Evolutionary conservation across 1,140 invertebrate genomes (phyloP).

Genomic region (Aphelenchoides besseyi): DNA sequence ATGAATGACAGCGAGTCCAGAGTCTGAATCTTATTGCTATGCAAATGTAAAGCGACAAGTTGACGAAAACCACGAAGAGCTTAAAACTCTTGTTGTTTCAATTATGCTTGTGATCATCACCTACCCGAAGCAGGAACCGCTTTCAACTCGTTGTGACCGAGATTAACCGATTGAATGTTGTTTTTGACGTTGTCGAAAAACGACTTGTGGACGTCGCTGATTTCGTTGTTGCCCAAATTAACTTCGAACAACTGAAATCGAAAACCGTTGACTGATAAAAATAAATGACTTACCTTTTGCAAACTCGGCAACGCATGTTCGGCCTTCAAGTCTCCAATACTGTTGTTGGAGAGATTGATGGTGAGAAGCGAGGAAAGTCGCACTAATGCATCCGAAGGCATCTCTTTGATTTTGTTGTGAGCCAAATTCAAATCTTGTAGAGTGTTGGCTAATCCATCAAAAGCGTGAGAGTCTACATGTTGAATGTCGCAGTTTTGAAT

Average conservation of each 20-base stretch:
- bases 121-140: slow-evolving; percentile 59
- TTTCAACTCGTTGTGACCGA: slow-evolving; percentile 55
- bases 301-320: slow-evolving; percentile 51
- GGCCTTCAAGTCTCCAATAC: slow-evolving; percentile 48
- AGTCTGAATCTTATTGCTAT: slow-evolving; percentile 50
- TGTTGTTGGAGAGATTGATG: slow-evolving; percentile 58
- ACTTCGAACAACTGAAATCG: slow-evolving; percentile 57
- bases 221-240: slow-evolving; percentile 58
- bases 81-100: slow-evolving; percentile 36
- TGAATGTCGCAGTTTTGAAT: slow-evolving; percentile 47
- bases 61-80: slow-evolving; percentile 62
- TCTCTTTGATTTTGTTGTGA: slow-evolving; percentile 43
- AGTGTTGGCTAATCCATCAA: slow-evolving; percentile 50
- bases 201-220: slow-evolving; percentile 51
- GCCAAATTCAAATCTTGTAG: slow-evolving; percentile 50
- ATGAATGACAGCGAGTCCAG: slow-evolving; percentile 57
- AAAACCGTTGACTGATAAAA: slow-evolving; percentile 24
- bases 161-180: slow-evolving; percentile 59
- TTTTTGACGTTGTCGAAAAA: slow-evolving; percentile 60
- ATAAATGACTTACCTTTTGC: slow-evolving; percentile 43
- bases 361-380: slow-evolving; percentile 41
- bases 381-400: slow-evolving; percentile 42
- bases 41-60: slow-evolving; percentile 54
- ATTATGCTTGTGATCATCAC: neutral
- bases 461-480: slow-evolving; percentile 48